Evolutionary conservation across 2,888 invertebrate species (phyloP), one percentile per base, ranked within the genome.

Genomic region (Tethea ocularis): DNA sequence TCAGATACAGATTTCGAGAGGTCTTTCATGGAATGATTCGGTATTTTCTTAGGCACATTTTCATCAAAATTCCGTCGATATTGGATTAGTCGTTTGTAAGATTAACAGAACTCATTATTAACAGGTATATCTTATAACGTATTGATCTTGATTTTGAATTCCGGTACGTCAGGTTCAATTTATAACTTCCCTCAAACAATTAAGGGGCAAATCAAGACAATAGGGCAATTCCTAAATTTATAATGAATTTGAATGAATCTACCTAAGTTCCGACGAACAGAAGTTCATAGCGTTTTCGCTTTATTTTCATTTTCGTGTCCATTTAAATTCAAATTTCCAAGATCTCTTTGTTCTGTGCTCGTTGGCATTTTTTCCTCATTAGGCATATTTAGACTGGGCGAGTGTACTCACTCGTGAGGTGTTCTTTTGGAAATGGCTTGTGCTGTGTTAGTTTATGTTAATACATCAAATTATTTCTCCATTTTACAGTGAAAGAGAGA

Each of bases 241-340:
- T 46, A 26, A 52, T 17, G 24, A 24, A 26, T 17, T 17, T 7
- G 24, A 52, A 52, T 24, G 15, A 24, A 24, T 11, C 26, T 24
- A 52, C 54, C 17, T 4, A 33, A 33, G 54, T 20, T 54, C 36
- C 22, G 20, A 33, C 36, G 22, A 54, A 54, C 36, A 54, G 20
- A 36, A 54, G 24, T 51, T 56, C 59, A 36, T 22, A 29, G 53
- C 51, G 51, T 54, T 56, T 60, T 54, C 57, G 23, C 60, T 60
- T 57, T 60, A 60, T 60, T 60, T 60, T 54, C 54, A 60, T 53
- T 60, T 60, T 36, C 54, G 20, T 56, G 65, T 71, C 69, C 71
- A 69, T 74, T 68, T 68, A 63, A 66, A 74, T 74, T 72, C 62
- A 74, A 71, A 74, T 72, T 66, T 64, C 17, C 57, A 60, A 66